Evolutionary conservation across 2,113 vertebrate species (phyloP).

Genomic region (Campylomormyrus numenius): DNA sequence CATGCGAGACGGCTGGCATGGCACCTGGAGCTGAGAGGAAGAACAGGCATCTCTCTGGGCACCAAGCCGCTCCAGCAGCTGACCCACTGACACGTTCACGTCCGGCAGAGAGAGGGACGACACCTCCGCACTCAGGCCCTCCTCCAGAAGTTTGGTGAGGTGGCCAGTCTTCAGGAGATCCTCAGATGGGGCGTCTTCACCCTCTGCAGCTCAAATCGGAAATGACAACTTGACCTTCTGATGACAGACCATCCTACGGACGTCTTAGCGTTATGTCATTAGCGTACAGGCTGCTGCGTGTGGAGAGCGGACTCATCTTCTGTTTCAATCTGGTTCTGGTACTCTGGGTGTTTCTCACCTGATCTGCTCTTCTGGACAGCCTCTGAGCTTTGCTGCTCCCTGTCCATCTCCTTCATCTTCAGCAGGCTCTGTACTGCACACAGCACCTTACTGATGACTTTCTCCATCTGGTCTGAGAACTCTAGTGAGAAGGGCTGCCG

Average conservation of each 20-base stretch:
- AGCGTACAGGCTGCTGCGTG: too few species aligned
- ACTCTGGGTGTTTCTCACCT: constrained; percentile 45
- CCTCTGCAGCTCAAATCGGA: constrained; percentile 34
- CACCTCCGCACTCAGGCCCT: constrained; percentile 71
- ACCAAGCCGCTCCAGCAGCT: constrained; percentile 67
- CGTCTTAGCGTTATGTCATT: neutral
- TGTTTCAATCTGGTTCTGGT: neutral
- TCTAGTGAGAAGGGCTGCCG: constrained; percentile 61
- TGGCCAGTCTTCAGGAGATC: constrained; percentile 73
- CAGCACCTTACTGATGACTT: constrained; percentile 69
- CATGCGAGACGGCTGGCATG: neutral
- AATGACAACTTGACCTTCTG: neutral
- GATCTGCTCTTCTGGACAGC: constrained; percentile 34
- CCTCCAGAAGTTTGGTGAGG: constrained; percentile 75
- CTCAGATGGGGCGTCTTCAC: constrained; percentile 47
- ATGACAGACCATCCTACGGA: neutral
- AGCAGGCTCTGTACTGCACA: constrained; percentile 78
- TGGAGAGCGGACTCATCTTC: neutral
- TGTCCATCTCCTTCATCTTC: constrained; percentile 59
- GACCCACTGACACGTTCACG: constrained; percentile 54
- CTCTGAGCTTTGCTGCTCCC: constrained; percentile 31
- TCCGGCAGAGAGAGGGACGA: constrained; percentile 68
- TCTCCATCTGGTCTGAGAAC: constrained; percentile 76
- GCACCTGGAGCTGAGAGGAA: constrained; percentile 69
- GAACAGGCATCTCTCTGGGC: constrained; percentile 63